Evolutionary conservation across 2,888 invertebrate genomes (phyloP).

Genomic region (Endomychus coccineus): DNA sequence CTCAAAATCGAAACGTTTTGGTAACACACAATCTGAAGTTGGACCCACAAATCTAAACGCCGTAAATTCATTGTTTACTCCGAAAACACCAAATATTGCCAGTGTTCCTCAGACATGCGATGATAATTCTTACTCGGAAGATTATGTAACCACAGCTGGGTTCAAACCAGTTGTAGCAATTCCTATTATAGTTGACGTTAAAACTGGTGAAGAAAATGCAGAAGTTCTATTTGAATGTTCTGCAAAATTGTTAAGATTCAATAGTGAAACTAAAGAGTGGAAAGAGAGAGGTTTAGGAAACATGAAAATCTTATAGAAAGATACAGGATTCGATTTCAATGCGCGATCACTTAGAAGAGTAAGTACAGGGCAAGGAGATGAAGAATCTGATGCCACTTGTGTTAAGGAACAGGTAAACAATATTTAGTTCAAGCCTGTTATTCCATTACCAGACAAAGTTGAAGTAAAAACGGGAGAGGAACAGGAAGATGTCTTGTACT

Average conservation of each 20-base stretch:
- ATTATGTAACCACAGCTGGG: constrained; percentile 75
- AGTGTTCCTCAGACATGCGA: constrained; percentile 4
- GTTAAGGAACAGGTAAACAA: constrained; percentile 67
- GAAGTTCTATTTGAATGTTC: constrained; percentile 65
- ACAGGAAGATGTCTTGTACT: constrained; percentile 67
- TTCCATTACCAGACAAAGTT: constrained; percentile 79
- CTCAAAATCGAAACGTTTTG: neutral
- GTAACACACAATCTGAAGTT: neutral
- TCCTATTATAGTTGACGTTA: constrained; percentile 75
- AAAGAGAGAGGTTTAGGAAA: constrained; percentile 86
- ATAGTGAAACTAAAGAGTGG: constrained; percentile 69
- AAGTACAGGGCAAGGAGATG: constrained; percentile 49
- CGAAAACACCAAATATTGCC: constrained; percentile 4
- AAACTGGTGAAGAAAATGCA: constrained; percentile 79
- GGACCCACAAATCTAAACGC: constrained; percentile 5
- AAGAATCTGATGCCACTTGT: constrained; percentile 48
- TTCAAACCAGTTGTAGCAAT: constrained; percentile 80
- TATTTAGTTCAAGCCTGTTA: constrained; percentile 73
- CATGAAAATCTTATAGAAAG: constrained; percentile 66
- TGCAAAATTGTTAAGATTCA: constrained; percentile 73
- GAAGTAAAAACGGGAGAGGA: constrained; percentile 83
- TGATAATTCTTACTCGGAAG: constrained; percentile 32
- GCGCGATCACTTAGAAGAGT: constrained; percentile 50
- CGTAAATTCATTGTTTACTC: neutral
- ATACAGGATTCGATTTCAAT: constrained; percentile 60